Base-by-base conservation (phyloP, 2,888 invertebrate genomes). In the Cistogaster globosa region DNA sequence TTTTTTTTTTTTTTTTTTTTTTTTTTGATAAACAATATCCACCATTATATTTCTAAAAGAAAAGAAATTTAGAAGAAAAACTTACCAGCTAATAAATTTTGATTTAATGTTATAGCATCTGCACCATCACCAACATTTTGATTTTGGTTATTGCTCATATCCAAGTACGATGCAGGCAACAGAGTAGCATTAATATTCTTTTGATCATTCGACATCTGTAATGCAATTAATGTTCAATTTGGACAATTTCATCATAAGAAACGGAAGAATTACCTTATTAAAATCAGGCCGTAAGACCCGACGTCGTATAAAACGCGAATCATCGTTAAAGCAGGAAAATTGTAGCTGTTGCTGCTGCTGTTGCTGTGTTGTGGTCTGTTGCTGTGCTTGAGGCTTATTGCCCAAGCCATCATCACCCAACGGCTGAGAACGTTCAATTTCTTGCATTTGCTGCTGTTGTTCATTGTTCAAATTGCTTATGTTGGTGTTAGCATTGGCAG, bases 381-480 rank as follows among this genome's bases (percentile, higher is more conserved):
- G 84, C 42, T 60, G 76, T 48, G 36, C 45, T 60, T 82, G 87
- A 0, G 77, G n/a, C 0, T 80, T 82, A 60, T 84, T 87, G 14
- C 88, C 88, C 55, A 85, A 89, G 2, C 91, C 92, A 87, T 93
- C 93, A 82, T 93, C 93, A 2, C 93, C 93, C 78, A 93, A 88
- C 3, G 93, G 93, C 87, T 94, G 94, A 20, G 93, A 93, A 60
- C 94, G 93, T 53, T 93, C 92, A 79, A 91, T 90, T 45, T 90
- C 89, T 16, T 88, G 88, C 82, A 88, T 90, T 57, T 90, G 88
- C 87, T 91, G 86, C 45, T 84, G 90, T 83, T 88, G 84, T 32
- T 88, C 88, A 68, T 86, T 92, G n/a, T 88, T 87, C 45, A 87
- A 85, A 65, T 91, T 84, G 78, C 87, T 86, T 55, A 87, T 88